phyloP scores from a whole-genome alignment of 2,113 vertebrate species.

The Anas platyrhynchos region DNA sequence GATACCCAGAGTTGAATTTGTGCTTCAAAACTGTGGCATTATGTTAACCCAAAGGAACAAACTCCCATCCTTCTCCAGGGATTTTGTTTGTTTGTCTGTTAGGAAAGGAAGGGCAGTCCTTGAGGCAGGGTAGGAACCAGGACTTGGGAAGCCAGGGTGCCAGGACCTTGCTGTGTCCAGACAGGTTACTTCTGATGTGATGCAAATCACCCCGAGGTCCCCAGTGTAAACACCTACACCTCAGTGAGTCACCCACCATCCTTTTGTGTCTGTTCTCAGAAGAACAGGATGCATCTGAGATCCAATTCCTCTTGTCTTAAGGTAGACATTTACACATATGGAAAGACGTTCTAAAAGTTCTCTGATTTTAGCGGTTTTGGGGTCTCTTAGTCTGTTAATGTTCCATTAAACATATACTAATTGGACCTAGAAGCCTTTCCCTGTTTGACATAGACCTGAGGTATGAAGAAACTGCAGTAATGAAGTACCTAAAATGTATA shows the following conservation, averaged over 20 bases:
- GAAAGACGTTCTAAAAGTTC: background rate
- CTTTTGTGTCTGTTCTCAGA: background rate
- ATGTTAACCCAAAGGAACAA: background rate
- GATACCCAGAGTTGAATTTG: accelerated
- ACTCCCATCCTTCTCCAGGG: background rate
- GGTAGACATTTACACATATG: background rate
- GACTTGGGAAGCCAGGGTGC: background rate
- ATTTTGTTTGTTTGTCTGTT: background rate
- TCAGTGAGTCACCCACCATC: background rate
- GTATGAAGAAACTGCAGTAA: background rate
- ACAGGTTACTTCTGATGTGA: background rate
- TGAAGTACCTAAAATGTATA: background rate
- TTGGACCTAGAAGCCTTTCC: background rate
- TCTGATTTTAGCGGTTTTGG: background rate
- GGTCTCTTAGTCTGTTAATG: background rate
- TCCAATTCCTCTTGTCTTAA: background rate
- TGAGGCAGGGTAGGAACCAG: background rate
- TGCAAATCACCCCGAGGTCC: background rate
- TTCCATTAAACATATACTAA: background rate
- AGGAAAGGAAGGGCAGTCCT: background rate
- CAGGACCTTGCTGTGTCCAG: background rate
- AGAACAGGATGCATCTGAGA: background rate
- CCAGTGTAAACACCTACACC: background rate
- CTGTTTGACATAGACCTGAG: background rate
- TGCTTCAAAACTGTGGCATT: background rate